Percentiles rank a stretch among this genome's conserved stretches.
phyloP scores from a whole-genome alignment of 2,113 vertebrate genomes.

The Toxostoma redivivum region DNA sequence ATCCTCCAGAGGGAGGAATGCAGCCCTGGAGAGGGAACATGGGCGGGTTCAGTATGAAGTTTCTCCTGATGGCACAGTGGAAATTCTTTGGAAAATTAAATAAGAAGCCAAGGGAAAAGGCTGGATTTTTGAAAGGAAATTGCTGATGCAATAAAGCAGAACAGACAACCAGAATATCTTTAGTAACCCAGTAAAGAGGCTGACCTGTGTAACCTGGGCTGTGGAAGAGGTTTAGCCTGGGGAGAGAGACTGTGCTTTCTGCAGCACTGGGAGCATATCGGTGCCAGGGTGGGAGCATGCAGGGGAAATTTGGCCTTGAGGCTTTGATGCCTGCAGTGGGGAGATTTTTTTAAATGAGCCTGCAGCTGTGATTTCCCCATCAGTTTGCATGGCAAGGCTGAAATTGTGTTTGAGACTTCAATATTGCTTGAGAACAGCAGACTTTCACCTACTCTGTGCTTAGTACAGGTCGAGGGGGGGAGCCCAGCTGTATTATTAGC shows the following conservation, averaged over 20 bases:
- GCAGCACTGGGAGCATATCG: not conserved
- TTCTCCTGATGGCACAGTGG: not conserved
- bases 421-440: not conserved
- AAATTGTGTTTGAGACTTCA: not conserved
- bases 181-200: not conserved
- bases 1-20: not conserved
- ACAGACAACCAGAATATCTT: not conserved
- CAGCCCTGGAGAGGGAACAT: not conserved
- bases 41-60: not conserved
- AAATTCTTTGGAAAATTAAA: constrained; percentile 12
- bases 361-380: not conserved
- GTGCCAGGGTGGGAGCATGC: not conserved
- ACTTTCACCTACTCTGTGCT: not conserved
- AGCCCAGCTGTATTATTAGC: not conserved
- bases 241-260: not conserved
- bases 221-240: not conserved
- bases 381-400: not conserved
- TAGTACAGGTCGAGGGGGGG: not conserved
- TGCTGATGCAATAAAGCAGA: not conserved
- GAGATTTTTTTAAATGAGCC: not conserved
- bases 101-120: not conserved
- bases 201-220: not conserved
- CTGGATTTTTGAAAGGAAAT: not conserved
- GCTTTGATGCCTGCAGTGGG: not conserved
- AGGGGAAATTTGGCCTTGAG: not conserved